Base-by-base conservation (phyloP, 2,797 vertebrate genomes). In the Cryptoblepharus egeriae region DNA sequence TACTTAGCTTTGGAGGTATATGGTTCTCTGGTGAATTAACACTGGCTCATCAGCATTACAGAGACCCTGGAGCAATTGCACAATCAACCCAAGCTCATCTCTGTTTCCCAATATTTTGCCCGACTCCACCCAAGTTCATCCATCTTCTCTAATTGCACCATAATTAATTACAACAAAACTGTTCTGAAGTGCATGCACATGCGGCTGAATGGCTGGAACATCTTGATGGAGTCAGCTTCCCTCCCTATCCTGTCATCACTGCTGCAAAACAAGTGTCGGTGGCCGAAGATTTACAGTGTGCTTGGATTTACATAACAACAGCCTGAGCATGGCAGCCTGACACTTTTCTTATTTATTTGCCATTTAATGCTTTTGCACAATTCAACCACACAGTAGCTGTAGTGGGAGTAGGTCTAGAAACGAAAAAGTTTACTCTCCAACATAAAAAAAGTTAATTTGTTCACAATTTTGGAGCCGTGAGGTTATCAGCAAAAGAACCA, bases 131-230 rank as follows among this genome's bases (percentile, higher is more conserved):
- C 45, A 49, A 10, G 45, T 49, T 63, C 28, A 18, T 15, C 61
- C 24, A 58, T 60, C 65, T 68, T n/a, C 22, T 32, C 35, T 74
- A 73, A 74, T 35, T 79, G n/a, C n/a, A 35, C 52, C 37, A 16
- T 58, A 71, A 58, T 79, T 78, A 83, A 83, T 83, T 79, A 24
- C 60, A 57, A 45, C 61, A 20, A 83, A 73, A 67, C 13, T 45
- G 12, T 77, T 64, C 3, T 8, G 1, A 57, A 42, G 26, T 72
- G 28, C 22, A 26, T 26, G 32, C 9, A 32, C 8, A 2, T 49
- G 20, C 37, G 45, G 69, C 79, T 28, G 60, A n/a, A n/a, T 12
- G 5, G 60, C 20, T 30, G 68, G 72, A 8, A 1, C 32, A 32
- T 65, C 75, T 28, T 67, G 20, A 65, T 1, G 13, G 61, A 73